Conservation (phyloP, 2,888 invertebrate genomes). For the Eurois occulta region DNA sequence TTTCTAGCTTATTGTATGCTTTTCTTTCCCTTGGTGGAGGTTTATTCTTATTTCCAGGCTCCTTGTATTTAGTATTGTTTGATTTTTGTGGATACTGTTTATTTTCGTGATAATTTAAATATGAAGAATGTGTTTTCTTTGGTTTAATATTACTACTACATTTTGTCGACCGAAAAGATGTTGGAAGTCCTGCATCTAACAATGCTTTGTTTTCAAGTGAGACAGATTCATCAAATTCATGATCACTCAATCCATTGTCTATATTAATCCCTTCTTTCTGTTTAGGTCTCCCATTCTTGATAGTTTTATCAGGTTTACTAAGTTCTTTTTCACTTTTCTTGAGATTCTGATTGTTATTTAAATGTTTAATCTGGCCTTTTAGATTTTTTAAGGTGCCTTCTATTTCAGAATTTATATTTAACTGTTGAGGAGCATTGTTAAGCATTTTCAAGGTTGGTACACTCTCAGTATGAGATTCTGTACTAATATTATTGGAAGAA, state of each 20-base stretch:
- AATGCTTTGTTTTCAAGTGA: constrained; percentile 56
- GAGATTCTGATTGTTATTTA: constrained; percentile 4
- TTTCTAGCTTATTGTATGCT: not conserved
- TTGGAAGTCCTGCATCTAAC: constrained; percentile 72
- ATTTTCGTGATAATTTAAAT: constrained; percentile 15
- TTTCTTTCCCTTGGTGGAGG: not conserved
- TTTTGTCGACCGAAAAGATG: constrained; percentile 71
- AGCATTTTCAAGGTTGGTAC: constrained; percentile 1
- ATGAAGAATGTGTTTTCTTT: constrained; percentile 16
- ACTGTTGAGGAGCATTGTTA: constrained; percentile 2
- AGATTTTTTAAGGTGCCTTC: constrained; percentile 33
- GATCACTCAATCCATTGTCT: constrained; percentile 22
- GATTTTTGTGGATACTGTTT: not conserved
- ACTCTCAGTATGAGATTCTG: constrained; percentile 1
- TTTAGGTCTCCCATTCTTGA: not conserved
- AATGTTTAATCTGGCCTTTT: constrained; percentile 21
- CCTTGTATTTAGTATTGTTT: constrained; percentile 5
- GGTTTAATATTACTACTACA: constrained; percentile 32
- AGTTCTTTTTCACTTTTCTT: constrained; percentile 3
- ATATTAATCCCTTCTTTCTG: not conserved
- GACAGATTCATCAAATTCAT: constrained; percentile 34
- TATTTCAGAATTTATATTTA: constrained; percentile 25
- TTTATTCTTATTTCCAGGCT: constrained; percentile 9
- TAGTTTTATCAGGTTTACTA: constrained; percentile 8
- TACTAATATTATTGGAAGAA: not conserved